phyloP scores from a whole-genome alignment of 2,113 vertebrate genomes.

The Anhinga rufa region DNA sequence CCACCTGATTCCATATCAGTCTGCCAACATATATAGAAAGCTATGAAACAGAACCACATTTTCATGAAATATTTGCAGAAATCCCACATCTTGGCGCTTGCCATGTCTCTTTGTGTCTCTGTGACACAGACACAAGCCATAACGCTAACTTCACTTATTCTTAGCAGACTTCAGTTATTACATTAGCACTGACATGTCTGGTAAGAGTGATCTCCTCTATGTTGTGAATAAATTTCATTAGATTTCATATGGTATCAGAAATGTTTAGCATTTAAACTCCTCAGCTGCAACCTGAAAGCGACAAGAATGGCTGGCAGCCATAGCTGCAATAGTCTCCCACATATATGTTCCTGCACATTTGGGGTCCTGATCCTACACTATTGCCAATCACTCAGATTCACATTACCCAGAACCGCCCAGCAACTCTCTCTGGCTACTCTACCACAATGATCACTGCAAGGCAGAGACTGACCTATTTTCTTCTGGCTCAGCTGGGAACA shows the following conservation, averaged over 20 bases:
- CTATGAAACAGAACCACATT: not conserved
- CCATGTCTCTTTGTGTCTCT: not conserved
- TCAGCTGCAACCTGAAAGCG: not conserved
- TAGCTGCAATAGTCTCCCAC: not conserved
- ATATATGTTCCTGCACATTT: not conserved
- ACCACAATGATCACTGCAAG: not conserved
- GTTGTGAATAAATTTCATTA: not conserved
- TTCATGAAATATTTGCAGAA: not conserved
- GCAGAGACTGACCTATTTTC: not conserved
- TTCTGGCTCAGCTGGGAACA: not conserved
- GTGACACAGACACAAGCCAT: not conserved
- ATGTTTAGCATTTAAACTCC: not conserved
- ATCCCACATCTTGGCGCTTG: not conserved
- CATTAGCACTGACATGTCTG: rapidly evolving
- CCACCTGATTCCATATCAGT: not conserved
- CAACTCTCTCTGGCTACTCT: not conserved
- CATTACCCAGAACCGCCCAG: not conserved
- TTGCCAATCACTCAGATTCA: not conserved
- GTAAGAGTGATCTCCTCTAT: not conserved
- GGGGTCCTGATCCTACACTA: not conserved
- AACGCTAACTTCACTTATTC: not conserved
- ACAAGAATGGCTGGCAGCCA: not conserved
- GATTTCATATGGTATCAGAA: not conserved
- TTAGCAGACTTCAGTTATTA: not conserved
- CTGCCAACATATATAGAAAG: not conserved